These are phyloP conservation scores for Idris sp. DNA, from an alignment of 1,140 invertebrate species.

Conservation along the genomic window DNA sequence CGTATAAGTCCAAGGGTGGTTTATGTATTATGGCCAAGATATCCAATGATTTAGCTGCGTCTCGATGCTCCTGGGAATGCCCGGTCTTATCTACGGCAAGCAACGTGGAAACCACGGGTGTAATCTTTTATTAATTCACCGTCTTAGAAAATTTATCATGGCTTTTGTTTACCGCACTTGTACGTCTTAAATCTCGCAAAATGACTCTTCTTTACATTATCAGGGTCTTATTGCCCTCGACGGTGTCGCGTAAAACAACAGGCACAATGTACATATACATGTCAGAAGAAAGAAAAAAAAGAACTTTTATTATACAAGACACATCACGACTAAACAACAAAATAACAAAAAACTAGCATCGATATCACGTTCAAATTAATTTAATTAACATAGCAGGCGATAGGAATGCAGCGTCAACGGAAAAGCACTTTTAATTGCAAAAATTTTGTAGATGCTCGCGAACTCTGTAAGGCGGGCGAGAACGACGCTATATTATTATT, in stretches of 20 bases:
- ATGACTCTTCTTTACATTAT: slow-evolving; percentile 70
- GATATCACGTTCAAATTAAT: slow-evolving; percentile 5
- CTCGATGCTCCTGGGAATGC: slow-evolving; percentile 69
- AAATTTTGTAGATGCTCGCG: slow-evolving; percentile 59
- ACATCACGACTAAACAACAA: too few species aligned
- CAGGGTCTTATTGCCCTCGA: slow-evolving; percentile 48
- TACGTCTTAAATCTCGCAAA: slow-evolving; percentile 72
- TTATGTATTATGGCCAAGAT: slow-evolving; percentile 79
- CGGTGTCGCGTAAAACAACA: slow-evolving; percentile 38
- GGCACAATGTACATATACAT: slow-evolving; percentile 33
- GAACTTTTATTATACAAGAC: too few species aligned
- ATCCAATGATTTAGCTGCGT: slow-evolving; percentile 78
- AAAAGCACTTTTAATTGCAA: slow-evolving; percentile 54
- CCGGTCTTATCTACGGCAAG: slow-evolving; percentile 74
- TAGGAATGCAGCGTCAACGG: slow-evolving; percentile 8
- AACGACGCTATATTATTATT: slow-evolving; percentile 79
- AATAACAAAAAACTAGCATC: neutral
- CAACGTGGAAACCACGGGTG: slow-evolving; percentile 74
- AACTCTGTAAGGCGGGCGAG: slow-evolving; percentile 55
- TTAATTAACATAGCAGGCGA: neutral
- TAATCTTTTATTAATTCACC: slow-evolving; percentile 80
- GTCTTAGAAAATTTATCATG: slow-evolving; percentile 78
- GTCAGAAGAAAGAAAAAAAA: slow-evolving; percentile 21
- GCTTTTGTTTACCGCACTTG: slow-evolving; percentile 76
- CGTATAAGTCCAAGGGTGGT: slow-evolving; percentile 77